These are phyloP conservation scores for Ormia ochracea DNA, from an alignment of 2,888 invertebrate genomes.

Conservation along the genomic window DNA sequence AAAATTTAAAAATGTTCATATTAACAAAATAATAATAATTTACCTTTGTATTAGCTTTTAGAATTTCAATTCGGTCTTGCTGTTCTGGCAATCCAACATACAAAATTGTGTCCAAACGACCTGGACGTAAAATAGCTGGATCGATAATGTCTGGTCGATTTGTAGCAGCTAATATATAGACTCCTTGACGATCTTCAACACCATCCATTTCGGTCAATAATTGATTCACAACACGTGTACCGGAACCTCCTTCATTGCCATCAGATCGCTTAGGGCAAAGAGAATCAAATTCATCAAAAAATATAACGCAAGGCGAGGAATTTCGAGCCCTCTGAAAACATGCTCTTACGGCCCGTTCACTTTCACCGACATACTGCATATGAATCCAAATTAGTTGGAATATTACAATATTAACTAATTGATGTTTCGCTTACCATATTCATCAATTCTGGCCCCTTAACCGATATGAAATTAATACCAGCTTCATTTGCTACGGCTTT, in stretches of 20 bases:
- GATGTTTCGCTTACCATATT: slow-evolving; percentile 86
- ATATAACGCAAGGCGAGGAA: slow-evolving; percentile 98
- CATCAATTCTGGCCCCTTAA: slow-evolving; percentile 97
- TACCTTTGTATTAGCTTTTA: slow-evolving; percentile 92
- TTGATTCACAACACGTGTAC: slow-evolving; percentile 95
- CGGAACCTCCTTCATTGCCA: slow-evolving; percentile 84
- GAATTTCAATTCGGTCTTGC: slow-evolving; percentile 89
- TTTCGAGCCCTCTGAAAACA: slow-evolving; percentile 96
- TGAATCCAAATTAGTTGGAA: slow-evolving; percentile 21
- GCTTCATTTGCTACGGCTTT: slow-evolving; percentile 99
- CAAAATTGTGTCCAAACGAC: slow-evolving; percentile 92
- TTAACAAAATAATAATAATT: slow-evolving; percentile 35
- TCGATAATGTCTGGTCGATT: slow-evolving; percentile 98
- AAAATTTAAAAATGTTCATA: background rate
- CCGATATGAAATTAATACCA: slow-evolving; percentile 98
- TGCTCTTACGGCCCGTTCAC: slow-evolving; percentile 96
- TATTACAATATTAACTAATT: background rate
- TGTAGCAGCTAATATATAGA: slow-evolving; percentile 96
- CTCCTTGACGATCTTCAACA: slow-evolving; percentile 91
- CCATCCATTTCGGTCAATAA: slow-evolving; percentile 99
- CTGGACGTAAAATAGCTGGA: slow-evolving; percentile 92
- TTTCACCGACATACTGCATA: slow-evolving; percentile 95
- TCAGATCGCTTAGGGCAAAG: slow-evolving; percentile 93
- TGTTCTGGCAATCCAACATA: slow-evolving; percentile 92
- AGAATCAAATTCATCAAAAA: slow-evolving; percentile 98